Percentiles rank a stretch among this genome's conserved stretches.
Conservation (phyloP, 2,113 vertebrate species). For the Dasypus novemcinctus region DNA sequence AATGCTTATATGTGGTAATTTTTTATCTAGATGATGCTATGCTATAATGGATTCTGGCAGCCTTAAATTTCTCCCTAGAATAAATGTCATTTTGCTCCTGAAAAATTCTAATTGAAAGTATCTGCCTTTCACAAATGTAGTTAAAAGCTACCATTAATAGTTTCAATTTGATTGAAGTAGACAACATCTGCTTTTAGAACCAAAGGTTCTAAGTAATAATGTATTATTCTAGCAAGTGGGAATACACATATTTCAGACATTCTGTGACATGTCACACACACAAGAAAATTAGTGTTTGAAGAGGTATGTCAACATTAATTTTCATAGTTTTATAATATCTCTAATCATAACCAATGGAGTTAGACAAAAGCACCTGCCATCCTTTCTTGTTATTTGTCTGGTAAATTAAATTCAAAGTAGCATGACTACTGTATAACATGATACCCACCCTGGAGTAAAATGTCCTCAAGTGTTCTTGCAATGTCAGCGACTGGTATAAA, state of each 20-base stretch:
- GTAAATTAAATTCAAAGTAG: slow-evolving; percentile 63
- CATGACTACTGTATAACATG: slow-evolving; percentile 22
- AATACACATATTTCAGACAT: slow-evolving; percentile 48
- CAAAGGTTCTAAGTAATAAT: slow-evolving; percentile 13
- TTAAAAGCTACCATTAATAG: slow-evolving; percentile 69
- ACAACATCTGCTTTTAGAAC: slow-evolving; percentile 64
- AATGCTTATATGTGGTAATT: not conserved
- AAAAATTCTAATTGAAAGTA: slow-evolving; percentile 66
- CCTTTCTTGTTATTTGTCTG: slow-evolving; percentile 61
- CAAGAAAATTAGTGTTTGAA: slow-evolving; percentile 59
- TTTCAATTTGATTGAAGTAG: slow-evolving; percentile 57
- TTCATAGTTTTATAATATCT: slow-evolving; percentile 65
- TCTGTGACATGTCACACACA: not conserved
- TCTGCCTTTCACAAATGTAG: slow-evolving; percentile 49
- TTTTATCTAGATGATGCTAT: not conserved
- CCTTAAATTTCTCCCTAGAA: slow-evolving; percentile 53
- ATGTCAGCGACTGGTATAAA: not conserved
- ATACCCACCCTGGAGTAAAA: not conserved
- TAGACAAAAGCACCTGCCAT: slow-evolving; percentile 71
- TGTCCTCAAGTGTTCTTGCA: not conserved
- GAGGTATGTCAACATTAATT: slow-evolving; percentile 57
- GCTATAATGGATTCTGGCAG: not conserved
- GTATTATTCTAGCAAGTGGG: slow-evolving; percentile 48
- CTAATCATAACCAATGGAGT: slow-evolving; percentile 64
- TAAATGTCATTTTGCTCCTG: slow-evolving; percentile 37